phyloP scores from a whole-genome alignment of 2,888 invertebrate genomes.

The Microplitis deprimator region DNA sequence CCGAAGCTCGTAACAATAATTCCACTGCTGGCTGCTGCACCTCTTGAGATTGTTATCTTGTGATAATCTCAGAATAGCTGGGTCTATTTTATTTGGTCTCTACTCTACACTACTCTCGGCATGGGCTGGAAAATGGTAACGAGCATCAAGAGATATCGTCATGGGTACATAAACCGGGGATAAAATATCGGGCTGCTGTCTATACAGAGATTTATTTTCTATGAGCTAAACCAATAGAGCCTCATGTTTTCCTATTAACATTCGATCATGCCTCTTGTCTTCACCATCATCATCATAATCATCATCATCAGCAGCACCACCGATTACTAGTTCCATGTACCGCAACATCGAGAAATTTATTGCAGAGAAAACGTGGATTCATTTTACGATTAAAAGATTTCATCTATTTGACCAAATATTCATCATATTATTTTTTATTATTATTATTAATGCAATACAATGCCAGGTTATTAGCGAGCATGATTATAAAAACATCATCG shows the following conservation, averaged over 20 bases:
- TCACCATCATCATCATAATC: not conserved
- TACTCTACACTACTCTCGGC: constrained; percentile 6
- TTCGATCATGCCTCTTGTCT: constrained; percentile 22
- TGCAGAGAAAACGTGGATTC: not conserved
- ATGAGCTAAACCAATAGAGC: not conserved
- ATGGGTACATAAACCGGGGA: constrained; percentile 28
- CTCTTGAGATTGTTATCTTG: constrained; percentile 38
- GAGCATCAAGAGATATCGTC: constrained; percentile 32
- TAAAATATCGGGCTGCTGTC: constrained; percentile 32
- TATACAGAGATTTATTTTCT: constrained; percentile 27
- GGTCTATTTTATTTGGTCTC: constrained; percentile 33
- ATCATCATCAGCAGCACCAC: not conserved
- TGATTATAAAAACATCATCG: constrained; percentile 26
- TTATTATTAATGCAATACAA: constrained; percentile 7
- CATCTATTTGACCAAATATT: not conserved
- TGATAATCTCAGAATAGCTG: constrained; percentile 42
- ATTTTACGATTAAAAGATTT: constrained; percentile 10
- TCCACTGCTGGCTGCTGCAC: constrained; percentile 31
- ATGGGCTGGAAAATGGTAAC: constrained; percentile 39
- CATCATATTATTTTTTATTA: not conserved
- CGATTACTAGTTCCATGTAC: not conserved
- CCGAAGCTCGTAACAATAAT: constrained; percentile 43
- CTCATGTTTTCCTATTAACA: constrained; percentile 9
- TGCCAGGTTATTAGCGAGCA: constrained; percentile 15
- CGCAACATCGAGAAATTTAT: not conserved